phyloP scores from a whole-genome alignment of 2,888 invertebrate genomes.

The Listrodromus nycthemerus region DNA sequence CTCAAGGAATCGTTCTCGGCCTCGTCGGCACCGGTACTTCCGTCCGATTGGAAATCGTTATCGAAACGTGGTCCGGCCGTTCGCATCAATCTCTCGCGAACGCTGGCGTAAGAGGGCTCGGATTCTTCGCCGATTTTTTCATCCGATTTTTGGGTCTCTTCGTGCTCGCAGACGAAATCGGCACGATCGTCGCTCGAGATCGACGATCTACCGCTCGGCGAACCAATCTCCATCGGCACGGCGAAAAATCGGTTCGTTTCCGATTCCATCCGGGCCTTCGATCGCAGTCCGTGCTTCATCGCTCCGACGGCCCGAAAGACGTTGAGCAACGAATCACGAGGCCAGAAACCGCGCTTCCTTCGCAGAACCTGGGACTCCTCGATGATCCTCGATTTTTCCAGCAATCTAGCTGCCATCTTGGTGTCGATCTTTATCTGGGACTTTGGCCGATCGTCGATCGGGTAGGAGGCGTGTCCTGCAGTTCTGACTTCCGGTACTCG shows the following conservation, averaged over 20 bases:
- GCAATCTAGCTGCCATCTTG: background rate
- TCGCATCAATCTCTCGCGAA: slow-evolving; percentile 67
- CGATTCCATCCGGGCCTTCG: slow-evolving; percentile 47
- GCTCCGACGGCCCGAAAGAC: slow-evolving; percentile 63
- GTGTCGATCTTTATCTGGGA: background rate
- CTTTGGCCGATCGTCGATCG: slow-evolving; percentile 21
- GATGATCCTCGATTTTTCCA: slow-evolving; percentile 1
- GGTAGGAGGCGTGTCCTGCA: slow-evolving; percentile 44
- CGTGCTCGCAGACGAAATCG: slow-evolving; percentile 8
- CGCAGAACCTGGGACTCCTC: slow-evolving; percentile 17
- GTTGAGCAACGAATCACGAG: slow-evolving; percentile 57
- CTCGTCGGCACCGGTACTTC: slow-evolving; percentile 37
- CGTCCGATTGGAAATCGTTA: slow-evolving; percentile 31
- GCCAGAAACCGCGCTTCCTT: slow-evolving; percentile 53
- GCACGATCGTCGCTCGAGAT: slow-evolving; percentile 58
- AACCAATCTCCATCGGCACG: slow-evolving; percentile 50
- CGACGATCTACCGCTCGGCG: slow-evolving; percentile 53
- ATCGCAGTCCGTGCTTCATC: slow-evolving; percentile 58
- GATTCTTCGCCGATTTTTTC: slow-evolving; percentile 42
- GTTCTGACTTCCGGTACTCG: slow-evolving; percentile 52
- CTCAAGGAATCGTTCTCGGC: slow-evolving; percentile 32
- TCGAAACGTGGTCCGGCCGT: slow-evolving; percentile 53
- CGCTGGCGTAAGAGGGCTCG: slow-evolving; percentile 55
- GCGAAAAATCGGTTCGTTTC: slow-evolving; percentile 59
- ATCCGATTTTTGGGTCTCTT: slow-evolving; percentile 10